Conservation (phyloP, 1,140 invertebrate genomes). For the Ips typographus region DNA sequence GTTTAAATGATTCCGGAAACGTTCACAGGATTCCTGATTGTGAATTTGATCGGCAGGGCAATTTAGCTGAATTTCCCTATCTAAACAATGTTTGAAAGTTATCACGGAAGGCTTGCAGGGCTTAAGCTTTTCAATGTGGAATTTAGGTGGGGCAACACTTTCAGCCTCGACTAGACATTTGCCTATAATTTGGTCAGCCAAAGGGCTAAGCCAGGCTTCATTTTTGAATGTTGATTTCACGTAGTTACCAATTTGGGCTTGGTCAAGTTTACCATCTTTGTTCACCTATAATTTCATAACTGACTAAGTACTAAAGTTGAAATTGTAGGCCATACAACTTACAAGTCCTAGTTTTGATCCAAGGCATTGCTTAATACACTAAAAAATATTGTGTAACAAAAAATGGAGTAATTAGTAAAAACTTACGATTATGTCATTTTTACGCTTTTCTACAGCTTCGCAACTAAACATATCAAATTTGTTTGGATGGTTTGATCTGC, state of each 20-base stretch:
- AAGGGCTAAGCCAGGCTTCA: no score
- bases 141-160: background rate
- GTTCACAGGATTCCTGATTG: background rate
- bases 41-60: background rate
- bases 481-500: slow-evolving; percentile 9
- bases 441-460: slow-evolving; percentile 40
- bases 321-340: background rate
- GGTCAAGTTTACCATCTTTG: background rate
- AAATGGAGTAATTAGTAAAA: background rate
- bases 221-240: no score
- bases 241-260: no score
- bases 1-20: no score
- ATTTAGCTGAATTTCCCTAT: background rate
- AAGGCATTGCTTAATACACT: background rate
- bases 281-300: background rate
- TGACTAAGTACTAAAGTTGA: background rate
- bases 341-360: background rate
- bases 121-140: background rate
- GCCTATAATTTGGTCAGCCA: no score
- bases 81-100: background rate
- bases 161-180: background rate
- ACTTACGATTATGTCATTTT: slow-evolving; percentile 44
- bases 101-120: background rate
- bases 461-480: slow-evolving; percentile 45
- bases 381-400: background rate